phyloP scores from a whole-genome alignment of 2,113 vertebrate species.

The Platichthys stellatus region DNA sequence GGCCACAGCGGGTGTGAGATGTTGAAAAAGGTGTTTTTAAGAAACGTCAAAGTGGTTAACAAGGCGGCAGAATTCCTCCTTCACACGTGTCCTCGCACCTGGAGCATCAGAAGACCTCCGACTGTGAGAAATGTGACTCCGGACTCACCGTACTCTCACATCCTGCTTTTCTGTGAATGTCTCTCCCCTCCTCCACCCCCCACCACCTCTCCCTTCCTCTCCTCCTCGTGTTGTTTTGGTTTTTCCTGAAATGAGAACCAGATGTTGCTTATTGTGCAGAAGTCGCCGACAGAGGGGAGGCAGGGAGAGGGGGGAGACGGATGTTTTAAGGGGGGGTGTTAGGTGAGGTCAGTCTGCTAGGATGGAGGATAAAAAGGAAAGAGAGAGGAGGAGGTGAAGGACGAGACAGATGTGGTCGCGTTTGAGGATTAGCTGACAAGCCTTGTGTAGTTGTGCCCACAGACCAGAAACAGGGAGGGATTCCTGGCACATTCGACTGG shows the following conservation, averaged over 20 bases:
- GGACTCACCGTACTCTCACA: conserved; percentile 23
- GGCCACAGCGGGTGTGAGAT: conserved; percentile 17
- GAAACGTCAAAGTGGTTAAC: conserved; percentile 9
- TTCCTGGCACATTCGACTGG: conserved; percentile 53
- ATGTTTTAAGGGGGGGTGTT: conserved; percentile 19
- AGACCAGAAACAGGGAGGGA: conserved; percentile 33
- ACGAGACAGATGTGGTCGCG: conserved; percentile 41
- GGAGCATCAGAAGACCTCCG: conserved; percentile 48
- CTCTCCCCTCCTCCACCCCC: too few relatives aligned
- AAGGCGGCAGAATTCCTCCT: not conserved
- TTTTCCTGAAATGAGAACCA: conserved; percentile 82
- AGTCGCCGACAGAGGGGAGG: conserved; percentile 42
- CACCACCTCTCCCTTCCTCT: conserved; percentile 42
- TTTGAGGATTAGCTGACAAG: conserved; percentile 51
- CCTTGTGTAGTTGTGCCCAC: conserved; percentile 42
- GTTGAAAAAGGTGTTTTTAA: not conserved
- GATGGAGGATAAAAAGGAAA: conserved; percentile 8
- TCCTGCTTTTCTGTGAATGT: conserved; percentile 26
- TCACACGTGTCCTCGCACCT: conserved; percentile 46
- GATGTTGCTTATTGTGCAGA: conserved; percentile 84
- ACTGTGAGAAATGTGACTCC: conserved; percentile 40
- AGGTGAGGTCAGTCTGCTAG: conserved; percentile 39
- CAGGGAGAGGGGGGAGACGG: not conserved
- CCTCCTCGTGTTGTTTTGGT: conserved; percentile 79
- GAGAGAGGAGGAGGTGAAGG: not conserved